Evolutionary conservation across 2,888 invertebrate genomes (phyloP).

Genomic region (Lingula anatina): DNA sequence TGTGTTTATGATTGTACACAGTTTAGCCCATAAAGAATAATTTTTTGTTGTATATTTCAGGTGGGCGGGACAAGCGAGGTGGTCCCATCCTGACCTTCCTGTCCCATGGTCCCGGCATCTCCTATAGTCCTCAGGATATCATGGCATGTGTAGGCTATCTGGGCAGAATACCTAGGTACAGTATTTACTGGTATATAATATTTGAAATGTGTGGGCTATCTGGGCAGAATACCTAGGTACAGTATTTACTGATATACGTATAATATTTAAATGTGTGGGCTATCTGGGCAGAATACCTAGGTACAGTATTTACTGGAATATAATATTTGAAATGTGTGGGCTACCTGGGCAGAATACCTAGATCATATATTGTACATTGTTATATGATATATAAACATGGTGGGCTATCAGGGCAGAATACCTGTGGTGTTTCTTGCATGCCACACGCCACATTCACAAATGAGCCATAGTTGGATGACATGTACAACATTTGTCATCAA

Average conservation of each 20-base stretch:
- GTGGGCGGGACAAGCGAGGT: conserved; percentile 87
- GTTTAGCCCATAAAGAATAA: neutral
- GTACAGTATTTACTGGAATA: conserved; percentile 61
- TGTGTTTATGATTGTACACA: neutral
- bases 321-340: no score
- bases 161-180: conserved; percentile 85
- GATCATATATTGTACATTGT: no score
- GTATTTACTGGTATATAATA: no score
- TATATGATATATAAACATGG: no score
- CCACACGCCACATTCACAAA: no score
- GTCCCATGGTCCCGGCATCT: conserved; percentile 76
- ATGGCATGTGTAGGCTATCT: conserved; percentile 84
- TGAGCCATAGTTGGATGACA: no score
- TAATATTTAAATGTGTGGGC: conserved; percentile 76
- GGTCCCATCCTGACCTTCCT: conserved; percentile 89
- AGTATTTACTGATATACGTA: no score
- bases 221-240: no score
- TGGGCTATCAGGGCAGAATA: conserved; percentile 88
- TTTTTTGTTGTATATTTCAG: conserved; percentile 20
- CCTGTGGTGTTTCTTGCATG: no score
- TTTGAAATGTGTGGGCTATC: no score
- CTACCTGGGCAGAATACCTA: no score
- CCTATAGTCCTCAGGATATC: conserved; percentile 87
- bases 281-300: conserved; percentile 90
- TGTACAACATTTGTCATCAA: no score